Base-by-base conservation (phyloP, 2,113 vertebrate species). In the Propithecus coquereli region DNA sequence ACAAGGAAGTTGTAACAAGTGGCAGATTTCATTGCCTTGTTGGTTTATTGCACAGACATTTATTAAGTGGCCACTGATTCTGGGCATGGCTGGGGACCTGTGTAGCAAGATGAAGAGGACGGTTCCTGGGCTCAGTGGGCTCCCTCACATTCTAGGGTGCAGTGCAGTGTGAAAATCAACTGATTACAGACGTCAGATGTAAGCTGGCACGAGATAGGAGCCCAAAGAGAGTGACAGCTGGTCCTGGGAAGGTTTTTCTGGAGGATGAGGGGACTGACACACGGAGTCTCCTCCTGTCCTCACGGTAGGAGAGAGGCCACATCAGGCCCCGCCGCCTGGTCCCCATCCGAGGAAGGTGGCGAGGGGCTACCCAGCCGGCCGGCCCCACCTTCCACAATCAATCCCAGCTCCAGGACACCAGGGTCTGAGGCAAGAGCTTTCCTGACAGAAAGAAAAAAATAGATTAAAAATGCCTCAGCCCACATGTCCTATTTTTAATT, bases 401-500 rank as follows among this genome's bases (percentile, higher is more conserved):
- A 25, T n/a, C 30, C 54, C 25, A 34, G 25, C 43, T 68, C 8
- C 57, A 20, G 32, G 4, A 18, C 30, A 1, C 30, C 32, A 27
- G 3, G 9, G 7, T 30, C 25, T 73, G 47, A 1, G 43, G 52
- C 83, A 47, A 57, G 52, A 73, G 43, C 11, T 90, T 87, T 87
- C 77, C 61, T 57, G 90, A 94, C 65, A 88, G 71, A 90, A 84
- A 88, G 52, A 65, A 87, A 74, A 22, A 94, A 84, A 87, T 32
- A 80, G 65, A 81, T 45, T 14, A 57, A 85, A 95, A 94, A 82
- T 1, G 8, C 54, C 68, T 85, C 65, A 68, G 76, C n/a, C 66
- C 57, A 66, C 40, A 57, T 9, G 74, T 76, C 80, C 90, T 92
- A 80, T 95, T 91, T 96, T 97, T 97, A 97, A 97, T 94, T 61